Conservation (phyloP, 2,113 vertebrate species). For the Hippocampus comes region DNA sequence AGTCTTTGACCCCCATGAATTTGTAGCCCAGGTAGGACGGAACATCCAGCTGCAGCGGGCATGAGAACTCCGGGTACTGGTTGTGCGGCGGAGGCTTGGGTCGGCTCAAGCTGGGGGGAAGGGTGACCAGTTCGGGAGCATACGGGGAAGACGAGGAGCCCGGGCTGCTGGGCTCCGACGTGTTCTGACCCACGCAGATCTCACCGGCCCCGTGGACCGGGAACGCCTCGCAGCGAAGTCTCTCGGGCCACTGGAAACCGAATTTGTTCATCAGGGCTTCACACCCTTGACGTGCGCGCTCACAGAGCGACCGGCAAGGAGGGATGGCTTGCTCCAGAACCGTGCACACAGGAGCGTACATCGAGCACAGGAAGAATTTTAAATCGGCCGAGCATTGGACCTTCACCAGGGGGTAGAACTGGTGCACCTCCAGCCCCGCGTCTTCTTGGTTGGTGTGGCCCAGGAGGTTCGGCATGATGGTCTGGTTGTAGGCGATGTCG, state of each 20-base stretch:
- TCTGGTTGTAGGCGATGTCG: slow-evolving; percentile 92
- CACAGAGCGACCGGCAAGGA: slow-evolving; percentile 85
- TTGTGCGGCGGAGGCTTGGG: slow-evolving; percentile 32
- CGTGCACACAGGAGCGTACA: slow-evolving; percentile 91
- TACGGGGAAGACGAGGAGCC: slow-evolving; percentile 73
- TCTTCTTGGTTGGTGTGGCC: slow-evolving; percentile 92
- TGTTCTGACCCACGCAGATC: slow-evolving; percentile 92
- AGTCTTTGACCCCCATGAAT: slow-evolving; percentile 92
- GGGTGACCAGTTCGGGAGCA: slow-evolving; percentile 72
- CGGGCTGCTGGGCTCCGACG: slow-evolving; percentile 78
- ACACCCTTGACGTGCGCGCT: slow-evolving; percentile 85
- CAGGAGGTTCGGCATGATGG: slow-evolving; percentile 90
- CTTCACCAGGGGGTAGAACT: slow-evolving; percentile 90
- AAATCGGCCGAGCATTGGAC: slow-evolving; percentile 87
- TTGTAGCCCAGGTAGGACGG: slow-evolving; percentile 88
- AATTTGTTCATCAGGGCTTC: slow-evolving; percentile 94
- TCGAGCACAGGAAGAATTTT: slow-evolving; percentile 90
- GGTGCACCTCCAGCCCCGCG: slow-evolving; percentile 88
- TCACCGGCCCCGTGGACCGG: slow-evolving; percentile 85
- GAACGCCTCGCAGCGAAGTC: slow-evolving; percentile 86
- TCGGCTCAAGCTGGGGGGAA: slow-evolving; percentile 59
- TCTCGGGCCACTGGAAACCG: slow-evolving; percentile 91
- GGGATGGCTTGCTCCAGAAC: slow-evolving; percentile 89
- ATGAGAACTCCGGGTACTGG: slow-evolving; percentile 79
- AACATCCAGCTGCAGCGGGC: slow-evolving; percentile 87